phyloP scores from a whole-genome alignment of 2,113 vertebrate species.

The Pterocles gutturalis region DNA sequence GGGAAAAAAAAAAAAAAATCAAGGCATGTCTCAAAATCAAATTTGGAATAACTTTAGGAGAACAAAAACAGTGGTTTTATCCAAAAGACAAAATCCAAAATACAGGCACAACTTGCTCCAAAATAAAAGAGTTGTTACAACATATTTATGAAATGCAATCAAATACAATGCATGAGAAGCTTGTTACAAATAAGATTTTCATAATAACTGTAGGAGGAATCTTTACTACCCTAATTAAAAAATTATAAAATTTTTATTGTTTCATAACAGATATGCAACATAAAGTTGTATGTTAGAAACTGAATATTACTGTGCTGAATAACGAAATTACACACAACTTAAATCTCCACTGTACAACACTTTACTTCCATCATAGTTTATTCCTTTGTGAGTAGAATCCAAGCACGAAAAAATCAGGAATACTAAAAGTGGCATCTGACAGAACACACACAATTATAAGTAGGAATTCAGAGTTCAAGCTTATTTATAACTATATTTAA shows the following conservation, averaged over 20 bases:
- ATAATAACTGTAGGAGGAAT: neutral
- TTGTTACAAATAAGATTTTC: neutral
- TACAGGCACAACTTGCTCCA: neutral
- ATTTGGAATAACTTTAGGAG: neutral
- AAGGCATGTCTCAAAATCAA: neutral
- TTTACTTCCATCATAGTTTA: neutral
- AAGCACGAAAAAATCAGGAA: neutral
- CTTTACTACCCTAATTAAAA: neutral
- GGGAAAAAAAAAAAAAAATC: neutral
- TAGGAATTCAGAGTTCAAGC: constrained; percentile 6
- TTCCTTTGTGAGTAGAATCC: neutral
- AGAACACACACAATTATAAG: neutral
- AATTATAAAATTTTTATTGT: neutral
- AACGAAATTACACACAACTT: neutral
- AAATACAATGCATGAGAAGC: neutral
- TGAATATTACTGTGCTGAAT: neutral
- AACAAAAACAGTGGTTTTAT: neutral
- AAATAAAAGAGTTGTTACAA: neutral
- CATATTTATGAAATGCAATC: neutral
- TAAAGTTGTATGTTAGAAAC: neutral
- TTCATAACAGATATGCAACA: neutral
- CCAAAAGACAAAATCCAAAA: neutral
- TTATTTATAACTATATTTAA: neutral
- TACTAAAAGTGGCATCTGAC: neutral
- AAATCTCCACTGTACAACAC: neutral